Base-by-base conservation (phyloP, 2,113 vertebrate genomes). In the Orcinus orca region DNA sequence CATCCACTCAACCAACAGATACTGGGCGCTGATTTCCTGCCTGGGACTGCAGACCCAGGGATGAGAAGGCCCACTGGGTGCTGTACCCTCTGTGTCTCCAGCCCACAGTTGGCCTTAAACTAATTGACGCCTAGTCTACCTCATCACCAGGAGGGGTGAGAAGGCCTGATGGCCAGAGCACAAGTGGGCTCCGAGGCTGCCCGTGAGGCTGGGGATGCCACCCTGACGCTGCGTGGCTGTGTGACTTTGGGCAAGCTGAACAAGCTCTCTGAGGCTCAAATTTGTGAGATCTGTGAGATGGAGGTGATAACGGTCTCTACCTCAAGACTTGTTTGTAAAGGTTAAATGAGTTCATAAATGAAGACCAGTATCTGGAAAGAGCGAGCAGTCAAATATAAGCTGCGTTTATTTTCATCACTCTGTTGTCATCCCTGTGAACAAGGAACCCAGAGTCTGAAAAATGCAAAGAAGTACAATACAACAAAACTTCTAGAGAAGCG, bases 401-500 rank as follows among this genome's bases (percentile, higher is more conserved):
- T 5, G 18, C 7, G 14, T 1, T 12, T 17, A 15, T 10, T 1
- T 6, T 3, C 2, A 15, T 41, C 13, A 26, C 3, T 38, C 41
- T 31, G 14, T 25, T 25, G 5, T n/a, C 20, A 15, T 6, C 53
- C 38, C 41, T 11, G 41, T 6, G 0, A 80, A 62, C 18, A 26
- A 47, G 18, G n/a, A n/a, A 36, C 31, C 17, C 71, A 17, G 2
- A 23, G 18, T 17, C 36, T 31, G 33, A 23, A 38, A 77, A 25
- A 33, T 20, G 8, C 10, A 80, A 26, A 62, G 21, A 6, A 7
- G 18, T 3, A 1, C 2, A 14, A 4, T 2, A 5, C 12, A n/a
- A 47, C 25, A 65, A 1, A 1, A 25, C 21, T 12, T n/a, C 63
- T 41, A 13, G 23, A 33, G 33, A 58, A 31, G 71, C 20, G 8